Evolutionary conservation across 1,140 invertebrate species (phyloP).

Genomic region (Anadara kagoshimensis): DNA sequence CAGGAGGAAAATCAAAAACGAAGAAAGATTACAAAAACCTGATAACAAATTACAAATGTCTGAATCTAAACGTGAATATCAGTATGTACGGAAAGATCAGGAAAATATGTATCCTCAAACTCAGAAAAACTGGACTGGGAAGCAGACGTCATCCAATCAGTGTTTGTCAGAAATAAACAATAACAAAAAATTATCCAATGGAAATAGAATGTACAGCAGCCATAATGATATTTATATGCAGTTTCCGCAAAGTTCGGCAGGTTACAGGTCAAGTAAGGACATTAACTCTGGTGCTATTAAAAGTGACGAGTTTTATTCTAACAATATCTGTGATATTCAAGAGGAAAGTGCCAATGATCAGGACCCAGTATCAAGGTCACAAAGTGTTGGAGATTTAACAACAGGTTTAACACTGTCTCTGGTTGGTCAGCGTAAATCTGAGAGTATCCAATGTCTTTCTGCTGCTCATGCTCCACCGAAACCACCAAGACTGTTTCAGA

Average conservation of each 20-base stretch:
- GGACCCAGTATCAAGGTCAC: constrained; percentile 27
- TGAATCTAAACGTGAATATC: too few relatives aligned
- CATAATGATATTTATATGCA: constrained; percentile 41
- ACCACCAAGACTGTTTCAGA: too few relatives aligned
- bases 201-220: constrained; percentile 29
- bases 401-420: constrained; percentile 38
- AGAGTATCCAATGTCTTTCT: constrained; percentile 29
- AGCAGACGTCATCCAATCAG: constrained; percentile 6
- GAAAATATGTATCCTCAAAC: background rate
- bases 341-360: constrained; percentile 2
- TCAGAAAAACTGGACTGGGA: background rate
- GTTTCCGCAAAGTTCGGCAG: constrained; percentile 6
- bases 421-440: constrained; percentile 36
- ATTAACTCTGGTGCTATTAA: constrained; percentile 18
- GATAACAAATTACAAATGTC: too few relatives aligned
- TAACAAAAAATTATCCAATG: constrained; percentile 22
- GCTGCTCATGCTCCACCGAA: background rate
- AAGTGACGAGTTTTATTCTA: constrained; percentile 39
- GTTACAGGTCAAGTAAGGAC: constrained; percentile 11
- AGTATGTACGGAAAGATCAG: too few relatives aligned
- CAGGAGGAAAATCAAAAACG: too few relatives aligned
- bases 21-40: too few relatives aligned
- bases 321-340: background rate
- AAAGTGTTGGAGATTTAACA: constrained; percentile 35
- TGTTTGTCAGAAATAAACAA: constrained; percentile 22